Conservation (phyloP, 53 echinoderm and acorn worm species). For the Echinarachnius parma region DNA sequence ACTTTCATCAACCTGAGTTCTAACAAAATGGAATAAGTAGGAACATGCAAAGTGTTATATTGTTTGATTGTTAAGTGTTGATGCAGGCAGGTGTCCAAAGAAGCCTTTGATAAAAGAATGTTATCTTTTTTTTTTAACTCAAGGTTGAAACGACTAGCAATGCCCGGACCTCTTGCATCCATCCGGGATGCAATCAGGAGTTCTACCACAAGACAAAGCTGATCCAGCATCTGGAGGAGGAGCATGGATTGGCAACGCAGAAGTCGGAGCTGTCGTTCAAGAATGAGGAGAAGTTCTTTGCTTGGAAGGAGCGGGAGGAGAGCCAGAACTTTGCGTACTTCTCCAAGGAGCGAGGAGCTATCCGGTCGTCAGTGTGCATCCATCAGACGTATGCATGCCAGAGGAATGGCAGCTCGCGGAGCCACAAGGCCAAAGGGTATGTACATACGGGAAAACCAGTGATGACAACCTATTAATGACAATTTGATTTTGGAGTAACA, state of each 20-base stretch:
- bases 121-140: too few species aligned
- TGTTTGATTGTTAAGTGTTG: too few species aligned
- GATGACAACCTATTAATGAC: too few species aligned
- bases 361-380: slow-evolving; percentile 26
- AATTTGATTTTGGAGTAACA: too few species aligned
- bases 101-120: too few species aligned
- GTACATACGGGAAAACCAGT: too few species aligned
- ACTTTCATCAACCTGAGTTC: too few species aligned
- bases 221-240: slow-evolving; percentile 20
- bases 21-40: too few species aligned
- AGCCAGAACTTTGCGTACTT: slow-evolving; percentile 40
- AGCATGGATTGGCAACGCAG: slow-evolving; percentile 29
- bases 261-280: slow-evolving; percentile 29
- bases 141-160: slow-evolving; percentile 24
- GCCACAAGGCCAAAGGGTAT: slow-evolving; percentile 42
- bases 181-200: slow-evolving; percentile 23
- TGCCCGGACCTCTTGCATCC: slow-evolving; percentile 32
- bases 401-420: slow-evolving; percentile 35
- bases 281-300: slow-evolving; percentile 20
- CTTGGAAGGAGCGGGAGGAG: slow-evolving; percentile 38
- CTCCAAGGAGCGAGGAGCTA: slow-evolving; percentile 33
- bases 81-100: too few species aligned
- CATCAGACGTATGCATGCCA: slow-evolving; percentile 43
- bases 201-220: slow-evolving; percentile 38
- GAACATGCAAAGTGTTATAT: too few species aligned